Base-by-base conservation (phyloP, 1,140 invertebrate genomes). In the Diprion similis region DNA sequence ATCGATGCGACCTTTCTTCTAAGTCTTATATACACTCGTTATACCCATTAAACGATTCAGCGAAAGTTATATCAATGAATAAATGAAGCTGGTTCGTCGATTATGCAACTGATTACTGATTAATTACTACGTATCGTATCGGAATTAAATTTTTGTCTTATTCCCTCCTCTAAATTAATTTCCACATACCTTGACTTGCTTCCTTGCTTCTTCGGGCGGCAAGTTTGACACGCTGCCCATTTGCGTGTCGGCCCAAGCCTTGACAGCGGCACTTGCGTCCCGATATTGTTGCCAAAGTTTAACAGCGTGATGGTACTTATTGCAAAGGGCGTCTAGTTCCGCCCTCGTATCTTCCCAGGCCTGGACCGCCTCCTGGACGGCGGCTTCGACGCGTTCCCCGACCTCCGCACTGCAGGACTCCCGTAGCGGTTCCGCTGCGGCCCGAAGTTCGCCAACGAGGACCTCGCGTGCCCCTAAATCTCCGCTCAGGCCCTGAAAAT, bases 271-370 rank as follows among this genome's bases (percentile, higher is more conserved):
- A 48, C 92, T 93, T 1, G 93, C 92, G 79, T 94, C 93, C 24
- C 92, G 89, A 86, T 95, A 95, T 68, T 92, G 90, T 78, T 92
- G 89, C 94, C 94, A 96, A 47, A 95, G 89, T 46, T 92, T 90
- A 66, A 94, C 93, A 4, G 94, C 94, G 83, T 92, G 87, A 87
- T 94, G 91, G 86, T 86, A 92, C 85, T 92, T 92, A 78, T 91
- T 91, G 85, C 93, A 94, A 73, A 95, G 89, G 74, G 92, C 91
- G 75, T 91, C 91, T 74, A 95, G 89, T 83, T 94, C 92, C 76
- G 89, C 89, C 80, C 91, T 92, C 18, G 94, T 95, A 80, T 93
- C 92, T 74, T 94, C 90, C 90, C 94, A 95, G 19, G 93, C 92
- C 15, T 92, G 90, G 64, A 93, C 92, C 1, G 93, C 93, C 81